A percentile compares a stretch with the other conserved stretches of the same genome.
These are phyloP conservation scores for Pristionchus arcanus DNA, from an alignment of 2,888 invertebrate genomes.

Conservation along the genomic window DNA sequence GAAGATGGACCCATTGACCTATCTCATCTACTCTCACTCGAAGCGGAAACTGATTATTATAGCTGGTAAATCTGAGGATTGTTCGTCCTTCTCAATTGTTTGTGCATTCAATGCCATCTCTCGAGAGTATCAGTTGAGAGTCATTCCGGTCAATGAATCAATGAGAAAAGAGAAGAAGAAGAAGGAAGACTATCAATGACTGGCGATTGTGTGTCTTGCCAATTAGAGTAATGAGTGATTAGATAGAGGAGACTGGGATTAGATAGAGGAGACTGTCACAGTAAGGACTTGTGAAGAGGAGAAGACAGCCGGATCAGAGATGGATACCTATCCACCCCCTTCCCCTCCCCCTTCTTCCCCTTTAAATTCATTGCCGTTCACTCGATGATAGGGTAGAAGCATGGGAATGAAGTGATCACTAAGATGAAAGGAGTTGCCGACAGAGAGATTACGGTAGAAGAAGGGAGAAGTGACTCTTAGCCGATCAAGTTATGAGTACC, in stretches of 20 bases:
- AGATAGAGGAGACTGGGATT: constrained; percentile 23
- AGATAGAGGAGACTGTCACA: background rate
- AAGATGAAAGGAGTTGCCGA: background rate
- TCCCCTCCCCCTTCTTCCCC: background rate
- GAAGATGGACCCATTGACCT: background rate
- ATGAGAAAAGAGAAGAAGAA: background rate
- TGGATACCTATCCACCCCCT: background rate
- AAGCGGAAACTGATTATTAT: constrained; percentile 3
- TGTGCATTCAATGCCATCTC: constrained; percentile 28
- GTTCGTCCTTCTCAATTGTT: constrained; percentile 37
- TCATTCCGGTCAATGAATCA: constrained; percentile 30
- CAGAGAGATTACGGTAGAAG: constrained; percentile 34
- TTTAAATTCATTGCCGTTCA: background rate
- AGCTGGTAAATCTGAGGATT: background rate
- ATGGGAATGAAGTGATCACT: constrained; percentile 27
- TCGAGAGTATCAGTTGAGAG: constrained; percentile 41
- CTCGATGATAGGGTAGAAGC: constrained; percentile 23
- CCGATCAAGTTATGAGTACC: constrained; percentile 45
- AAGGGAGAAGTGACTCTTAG: constrained; percentile 48
- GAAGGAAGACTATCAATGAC: constrained; percentile 38
- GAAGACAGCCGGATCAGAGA: background rate
- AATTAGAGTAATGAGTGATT: constrained; percentile 46
- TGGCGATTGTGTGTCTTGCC: constrained; percentile 10
- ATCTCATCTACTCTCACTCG: background rate
- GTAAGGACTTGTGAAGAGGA: background rate